Base-by-base conservation (phyloP, 2,888 invertebrate species). In the Orthosia incerta region DNA sequence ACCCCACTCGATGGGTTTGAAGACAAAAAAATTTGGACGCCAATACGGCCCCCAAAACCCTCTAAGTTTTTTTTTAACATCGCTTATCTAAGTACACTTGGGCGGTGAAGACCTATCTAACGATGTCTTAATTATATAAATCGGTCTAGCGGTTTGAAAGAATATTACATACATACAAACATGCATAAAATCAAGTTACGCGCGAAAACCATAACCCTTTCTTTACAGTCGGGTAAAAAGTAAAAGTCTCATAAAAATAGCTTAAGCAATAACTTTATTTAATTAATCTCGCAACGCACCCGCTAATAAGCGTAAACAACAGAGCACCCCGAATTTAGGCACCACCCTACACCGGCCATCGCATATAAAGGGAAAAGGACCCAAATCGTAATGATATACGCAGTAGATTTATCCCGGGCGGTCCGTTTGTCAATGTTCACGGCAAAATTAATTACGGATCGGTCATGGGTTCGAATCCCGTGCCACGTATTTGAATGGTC, bases 381-480 rank as follows among this genome's bases (percentile, higher is more conserved):
- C 89, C 72, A 72, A 80, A 83, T 88, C 89, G 90, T 93, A 94
- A 94, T 94, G 93, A 93, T 93, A 93, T 93, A 93, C 91, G 91
- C 89, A 91, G 91, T 92, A 93, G 93, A 94, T 94, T 94, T 94
- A 94, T 94, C 90, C 89, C 87, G 86, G 85, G 79, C 87, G 89
- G 87, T 91, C 92, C 92, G 93, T 93, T 93, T 94, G 94, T 94
- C 94, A 93, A 92, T 93, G 94, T 91, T 91, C 89, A 87, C 89
- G 87, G 89, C 85, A 87, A 91, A 94, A 94, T 94, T 94, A 94
- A 95, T 94, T 93, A 93, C 89, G 91, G 90, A 90, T 89, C 91
- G 92, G 94, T 91, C 91, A 87, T 80, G 89, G 91, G 91, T 92
- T 90, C 92, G 90, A 90, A 74, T 88, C 90, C 88, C 85, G 86